Evolutionary conservation across 2,888 invertebrate species (phyloP).

Genomic region (Athalia cordata): DNA sequence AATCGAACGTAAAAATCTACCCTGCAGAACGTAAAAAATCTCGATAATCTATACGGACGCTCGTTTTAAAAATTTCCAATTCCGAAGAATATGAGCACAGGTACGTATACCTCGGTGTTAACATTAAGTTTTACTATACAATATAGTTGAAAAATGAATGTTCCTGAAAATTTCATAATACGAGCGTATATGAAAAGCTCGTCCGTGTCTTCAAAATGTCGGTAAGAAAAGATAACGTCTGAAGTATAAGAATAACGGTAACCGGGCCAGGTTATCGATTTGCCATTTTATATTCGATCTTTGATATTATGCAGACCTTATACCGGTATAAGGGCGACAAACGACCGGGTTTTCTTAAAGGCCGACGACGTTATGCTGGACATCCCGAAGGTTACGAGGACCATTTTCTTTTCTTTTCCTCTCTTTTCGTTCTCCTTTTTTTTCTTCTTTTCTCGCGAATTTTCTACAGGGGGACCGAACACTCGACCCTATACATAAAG

Average conservation of each 20-base stretch:
- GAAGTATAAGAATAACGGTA: not conserved
- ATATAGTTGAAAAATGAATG: no score
- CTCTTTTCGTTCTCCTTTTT: no score
- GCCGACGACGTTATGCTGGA: slow-evolving; percentile 11
- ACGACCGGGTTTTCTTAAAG: not conserved
- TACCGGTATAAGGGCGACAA: slow-evolving; percentile 5
- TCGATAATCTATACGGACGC: no score
- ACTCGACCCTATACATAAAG: not conserved
- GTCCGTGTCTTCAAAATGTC: not conserved
- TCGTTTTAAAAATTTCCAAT: no score
- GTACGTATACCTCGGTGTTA: no score
- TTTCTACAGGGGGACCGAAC: not conserved
- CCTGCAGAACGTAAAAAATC: no score
- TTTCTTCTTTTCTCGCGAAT: not conserved
- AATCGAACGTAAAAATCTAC: no score
- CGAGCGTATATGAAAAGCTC: no score
- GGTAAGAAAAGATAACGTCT: not conserved
- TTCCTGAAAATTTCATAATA: no score
- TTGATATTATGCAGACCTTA: not conserved
- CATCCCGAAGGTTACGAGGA: slow-evolving; percentile 22
- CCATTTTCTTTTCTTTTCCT: no score
- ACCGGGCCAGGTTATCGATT: slow-evolving; percentile 27
- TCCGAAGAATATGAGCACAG: no score
- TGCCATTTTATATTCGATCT: slow-evolving; percentile 17
- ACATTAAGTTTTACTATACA: no score